Percentiles rank a stretch among this genome's conserved stretches.
Conservation (phyloP, 1,140 invertebrate species). For the Drosophila parabipectinata region DNA sequence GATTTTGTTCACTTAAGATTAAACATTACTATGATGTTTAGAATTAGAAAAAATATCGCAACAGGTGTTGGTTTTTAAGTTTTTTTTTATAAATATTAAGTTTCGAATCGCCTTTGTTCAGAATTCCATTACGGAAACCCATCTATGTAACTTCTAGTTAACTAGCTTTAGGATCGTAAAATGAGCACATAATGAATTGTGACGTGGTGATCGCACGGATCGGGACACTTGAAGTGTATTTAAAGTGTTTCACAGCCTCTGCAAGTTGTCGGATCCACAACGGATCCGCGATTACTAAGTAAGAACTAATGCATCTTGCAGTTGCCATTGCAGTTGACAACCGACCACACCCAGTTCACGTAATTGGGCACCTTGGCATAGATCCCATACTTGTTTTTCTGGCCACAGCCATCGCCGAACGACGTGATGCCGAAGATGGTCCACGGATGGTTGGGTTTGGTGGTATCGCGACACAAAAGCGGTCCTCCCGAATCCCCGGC, state of each 20-base stretch:
- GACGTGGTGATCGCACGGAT: conserved; percentile 23
- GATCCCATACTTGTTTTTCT: conserved; percentile 95
- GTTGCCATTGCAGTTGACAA: conserved; percentile 85
- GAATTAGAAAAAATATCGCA: neutral
- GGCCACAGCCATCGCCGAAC: conserved; percentile 97
- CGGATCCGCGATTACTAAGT: conserved; percentile 22
- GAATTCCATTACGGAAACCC: neutral
- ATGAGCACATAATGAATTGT: conserved; percentile 36
- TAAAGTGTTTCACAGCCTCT: conserved; percentile 75
- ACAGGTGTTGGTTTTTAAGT: conserved; percentile 6
- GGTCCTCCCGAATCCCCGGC: conserved; percentile 96
- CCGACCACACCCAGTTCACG: conserved; percentile 91
- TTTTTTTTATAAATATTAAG: conserved; percentile 26
- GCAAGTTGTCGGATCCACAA: conserved; percentile 52
- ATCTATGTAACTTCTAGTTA: conserved; percentile 27
- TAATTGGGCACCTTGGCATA: conserved; percentile 95
- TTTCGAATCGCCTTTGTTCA: conserved; percentile 18
- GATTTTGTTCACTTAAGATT: conserved; percentile 3
- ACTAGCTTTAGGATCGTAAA: conserved; percentile 29
- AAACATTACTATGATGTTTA: conserved; percentile 1
- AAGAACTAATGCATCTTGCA: conserved; percentile 74
- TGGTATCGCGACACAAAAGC: conserved; percentile 88
- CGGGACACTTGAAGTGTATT: conserved; percentile 56
- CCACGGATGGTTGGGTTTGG: conserved; percentile 86
- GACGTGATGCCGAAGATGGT: conserved; percentile 95